Percentiles rank a stretch among this genome's conserved stretches.
Conservation (phyloP, 2,888 invertebrate genomes). For the Phalangium opilio region DNA sequence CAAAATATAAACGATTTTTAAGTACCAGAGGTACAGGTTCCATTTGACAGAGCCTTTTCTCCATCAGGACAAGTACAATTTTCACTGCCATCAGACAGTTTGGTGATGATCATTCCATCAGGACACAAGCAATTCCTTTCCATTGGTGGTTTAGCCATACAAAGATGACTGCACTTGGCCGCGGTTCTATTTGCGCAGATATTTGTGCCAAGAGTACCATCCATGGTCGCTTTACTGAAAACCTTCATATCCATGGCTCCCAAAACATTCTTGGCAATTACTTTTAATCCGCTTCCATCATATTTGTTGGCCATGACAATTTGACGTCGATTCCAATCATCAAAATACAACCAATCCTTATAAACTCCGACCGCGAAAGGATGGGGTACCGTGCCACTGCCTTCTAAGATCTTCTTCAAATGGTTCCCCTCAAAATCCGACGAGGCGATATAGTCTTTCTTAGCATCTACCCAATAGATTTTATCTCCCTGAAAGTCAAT, state of each 20-base stretch:
- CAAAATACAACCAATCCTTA: constrained; percentile 70
- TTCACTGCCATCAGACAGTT: constrained; percentile 32
- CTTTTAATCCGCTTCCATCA: constrained; percentile 45
- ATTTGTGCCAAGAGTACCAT: constrained; percentile 56
- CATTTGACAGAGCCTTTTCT: constrained; percentile 43
- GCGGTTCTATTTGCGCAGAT: constrained; percentile 40
- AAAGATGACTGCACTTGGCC: constrained; percentile 52
- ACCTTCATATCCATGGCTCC: constrained; percentile 67
- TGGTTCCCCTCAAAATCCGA: constrained; percentile 51
- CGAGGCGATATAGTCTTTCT: constrained; percentile 62
- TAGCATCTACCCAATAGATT: constrained; percentile 77
- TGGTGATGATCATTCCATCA: constrained; percentile 39
- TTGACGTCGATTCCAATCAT: constrained; percentile 62
- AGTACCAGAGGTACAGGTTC: constrained; percentile 45
- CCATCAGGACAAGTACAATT: constrained; percentile 23
- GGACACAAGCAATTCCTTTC: constrained; percentile 61
- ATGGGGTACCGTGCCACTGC: constrained; percentile 43
- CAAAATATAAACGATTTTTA: too few relatives aligned
- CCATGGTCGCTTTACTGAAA: constrained; percentile 13
- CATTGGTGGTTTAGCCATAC: constrained; percentile 55
- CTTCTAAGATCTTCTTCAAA: constrained; percentile 48
- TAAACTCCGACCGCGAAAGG: constrained; percentile 73
- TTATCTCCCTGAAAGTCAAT: constrained; percentile 64
- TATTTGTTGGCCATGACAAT: constrained; percentile 67
- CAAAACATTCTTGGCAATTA: constrained; percentile 44